Percentiles rank a stretch among this genome's conserved stretches.
These are phyloP conservation scores for Hyla sarda DNA, from an alignment of 2,113 vertebrate genomes.

Conservation along the genomic window DNA sequence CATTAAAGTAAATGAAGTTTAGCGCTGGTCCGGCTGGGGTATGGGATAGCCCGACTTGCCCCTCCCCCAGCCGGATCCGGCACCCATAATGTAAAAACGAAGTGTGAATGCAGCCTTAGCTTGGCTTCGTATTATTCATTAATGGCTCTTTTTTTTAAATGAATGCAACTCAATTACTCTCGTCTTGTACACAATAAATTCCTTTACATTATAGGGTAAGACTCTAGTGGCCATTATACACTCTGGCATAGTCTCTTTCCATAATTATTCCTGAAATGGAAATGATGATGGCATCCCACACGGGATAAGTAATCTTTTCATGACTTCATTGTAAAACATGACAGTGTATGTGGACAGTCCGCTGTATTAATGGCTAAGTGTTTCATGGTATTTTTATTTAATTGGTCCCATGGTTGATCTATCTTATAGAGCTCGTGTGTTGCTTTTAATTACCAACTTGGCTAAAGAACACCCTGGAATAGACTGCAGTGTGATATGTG, in stretches of 20 bases:
- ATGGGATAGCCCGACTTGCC: too few relatives aligned
- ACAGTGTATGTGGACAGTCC: constrained; percentile 68
- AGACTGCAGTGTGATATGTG: constrained; percentile 70
- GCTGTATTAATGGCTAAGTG: constrained; percentile 69
- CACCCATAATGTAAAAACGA: too few relatives aligned
- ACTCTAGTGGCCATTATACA: neutral
- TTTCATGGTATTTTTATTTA: constrained; percentile 73
- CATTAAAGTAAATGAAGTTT: too few relatives aligned
- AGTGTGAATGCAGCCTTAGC: too few relatives aligned
- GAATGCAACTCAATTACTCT: neutral
- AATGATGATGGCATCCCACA: constrained; percentile 58
- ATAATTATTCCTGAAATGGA: constrained; percentile 56
- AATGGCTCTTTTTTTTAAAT: neutral
- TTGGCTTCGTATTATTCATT: neutral
- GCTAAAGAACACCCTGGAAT: constrained; percentile 72
- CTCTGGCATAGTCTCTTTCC: neutral
- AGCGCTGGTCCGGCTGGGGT: too few relatives aligned
- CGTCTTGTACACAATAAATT: neutral
- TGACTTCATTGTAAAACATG: constrained; percentile 67
- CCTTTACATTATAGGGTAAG: neutral
- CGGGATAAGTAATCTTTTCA: constrained; percentile 64
- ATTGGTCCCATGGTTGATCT: constrained; percentile 76
- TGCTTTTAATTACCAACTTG: constrained; percentile 75
- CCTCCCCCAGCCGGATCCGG: too few relatives aligned
- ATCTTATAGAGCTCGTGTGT: constrained; percentile 69